Percentiles rank a stretch among this genome's conserved stretches.
Conservation (phyloP, 1,140 invertebrate species). For the Chymomyza costata region DNA sequence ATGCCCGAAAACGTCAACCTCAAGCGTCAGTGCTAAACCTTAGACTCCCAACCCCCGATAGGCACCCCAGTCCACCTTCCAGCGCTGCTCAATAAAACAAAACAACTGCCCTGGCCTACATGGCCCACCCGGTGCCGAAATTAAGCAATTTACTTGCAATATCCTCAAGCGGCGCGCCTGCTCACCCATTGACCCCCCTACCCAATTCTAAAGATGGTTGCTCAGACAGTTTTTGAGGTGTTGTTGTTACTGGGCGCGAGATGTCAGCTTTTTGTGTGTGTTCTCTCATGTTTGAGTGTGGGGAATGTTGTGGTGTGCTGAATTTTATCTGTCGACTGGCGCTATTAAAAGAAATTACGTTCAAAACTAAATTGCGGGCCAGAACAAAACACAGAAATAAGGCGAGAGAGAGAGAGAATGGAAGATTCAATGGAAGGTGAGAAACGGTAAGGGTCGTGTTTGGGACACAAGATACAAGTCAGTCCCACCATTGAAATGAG, state of each 20-base stretch:
- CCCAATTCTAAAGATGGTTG: neutral
- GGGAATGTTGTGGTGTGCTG: constrained; percentile 30
- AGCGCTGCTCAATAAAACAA: constrained; percentile 60
- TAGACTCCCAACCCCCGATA: neutral
- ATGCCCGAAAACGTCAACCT: constrained; percentile 70
- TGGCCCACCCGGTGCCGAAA: constrained; percentile 46
- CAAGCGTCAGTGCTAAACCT: constrained; percentile 10
- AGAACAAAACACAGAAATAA: constrained; percentile 32
- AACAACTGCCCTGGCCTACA: constrained; percentile 50
- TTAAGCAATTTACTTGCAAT: constrained; percentile 72
- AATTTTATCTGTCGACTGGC: constrained; percentile 66
- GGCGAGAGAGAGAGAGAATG: constrained; percentile 13
- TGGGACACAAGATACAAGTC: no score
- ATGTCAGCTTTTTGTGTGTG: constrained; percentile 15
- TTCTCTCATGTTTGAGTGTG: constrained; percentile 8
- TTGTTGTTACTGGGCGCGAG: constrained; percentile 20
- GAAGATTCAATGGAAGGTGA: no score
- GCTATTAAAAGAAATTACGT: constrained; percentile 74
- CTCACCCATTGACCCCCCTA: constrained; percentile 40
- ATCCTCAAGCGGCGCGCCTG: constrained; percentile 41
- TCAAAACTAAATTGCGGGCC: constrained; percentile 72
- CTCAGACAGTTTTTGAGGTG: constrained; percentile 2
- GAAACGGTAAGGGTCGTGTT: no score
- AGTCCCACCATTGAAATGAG: constrained; percentile 63
- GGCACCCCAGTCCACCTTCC: neutral